Conservation (phyloP, 2,888 invertebrate species). For the Thymelicus lineola region DNA sequence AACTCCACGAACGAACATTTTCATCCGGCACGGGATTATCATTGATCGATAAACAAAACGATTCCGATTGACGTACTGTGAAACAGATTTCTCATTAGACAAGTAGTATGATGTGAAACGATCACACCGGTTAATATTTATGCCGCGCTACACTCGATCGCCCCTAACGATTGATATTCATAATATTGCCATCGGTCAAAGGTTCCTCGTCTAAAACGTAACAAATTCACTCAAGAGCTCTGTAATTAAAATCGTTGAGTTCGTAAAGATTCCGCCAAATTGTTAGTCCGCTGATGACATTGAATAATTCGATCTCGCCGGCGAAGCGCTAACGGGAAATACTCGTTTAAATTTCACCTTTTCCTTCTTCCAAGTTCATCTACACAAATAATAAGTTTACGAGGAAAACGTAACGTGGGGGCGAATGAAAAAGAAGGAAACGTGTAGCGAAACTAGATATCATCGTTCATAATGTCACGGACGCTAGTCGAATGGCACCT, state of each 20-base stretch:
- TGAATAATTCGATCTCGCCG: slow-evolving; percentile 41
- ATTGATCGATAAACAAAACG: slow-evolving; percentile 50
- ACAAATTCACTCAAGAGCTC: slow-evolving; percentile 27
- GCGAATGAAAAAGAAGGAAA: slow-evolving; percentile 26
- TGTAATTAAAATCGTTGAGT: slow-evolving; percentile 32
- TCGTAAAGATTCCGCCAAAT: slow-evolving; percentile 35
- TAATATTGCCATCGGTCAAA: slow-evolving; percentile 41
- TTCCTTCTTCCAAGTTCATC: slow-evolving; percentile 40
- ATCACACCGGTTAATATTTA: slow-evolving; percentile 45
- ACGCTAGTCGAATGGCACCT: slow-evolving; percentile 21
- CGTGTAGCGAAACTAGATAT: slow-evolving; percentile 34
- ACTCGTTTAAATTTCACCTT: slow-evolving; percentile 43
- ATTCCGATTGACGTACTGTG: slow-evolving; percentile 48
- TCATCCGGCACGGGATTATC: slow-evolving; percentile 50
- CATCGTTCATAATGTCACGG: slow-evolving; percentile 35
- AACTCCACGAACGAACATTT: slow-evolving; percentile 79
- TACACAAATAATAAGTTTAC: slow-evolving; percentile 40
- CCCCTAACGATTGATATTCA: slow-evolving; percentile 45
- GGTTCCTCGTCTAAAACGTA: slow-evolving; percentile 36
- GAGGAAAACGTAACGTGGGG: slow-evolving; percentile 32
- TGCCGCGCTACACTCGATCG: slow-evolving; percentile 49
- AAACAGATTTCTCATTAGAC: slow-evolving; percentile 59
- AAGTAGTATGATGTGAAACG: slow-evolving; percentile 43
- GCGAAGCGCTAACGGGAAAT: slow-evolving; percentile 39
- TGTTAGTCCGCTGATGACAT: slow-evolving; percentile 28